Conservation (phyloP, 2,888 invertebrate genomes). For the Zeuzera pyrina region DNA sequence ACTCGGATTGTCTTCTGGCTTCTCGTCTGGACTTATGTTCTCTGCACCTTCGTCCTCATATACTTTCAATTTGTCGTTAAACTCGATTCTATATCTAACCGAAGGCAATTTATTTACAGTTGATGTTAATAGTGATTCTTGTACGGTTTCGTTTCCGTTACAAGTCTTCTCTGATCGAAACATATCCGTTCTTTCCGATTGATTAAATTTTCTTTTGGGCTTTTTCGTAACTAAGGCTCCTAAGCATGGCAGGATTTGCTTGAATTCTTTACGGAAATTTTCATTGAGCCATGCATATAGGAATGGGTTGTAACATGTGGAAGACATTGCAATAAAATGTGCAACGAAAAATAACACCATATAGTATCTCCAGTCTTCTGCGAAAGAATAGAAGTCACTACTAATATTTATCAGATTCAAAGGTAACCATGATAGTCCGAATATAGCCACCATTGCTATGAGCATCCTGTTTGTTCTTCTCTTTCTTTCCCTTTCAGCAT, state of each 20-base stretch:
- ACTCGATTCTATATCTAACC: slow-evolving; percentile 60
- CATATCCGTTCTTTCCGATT: slow-evolving; percentile 60
- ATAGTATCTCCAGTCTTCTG: slow-evolving; percentile 80
- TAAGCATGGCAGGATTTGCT: slow-evolving; percentile 80
- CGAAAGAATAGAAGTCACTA: slow-evolving; percentile 77
- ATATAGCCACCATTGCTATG: slow-evolving; percentile 92
- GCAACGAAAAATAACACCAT: slow-evolving; percentile 84
- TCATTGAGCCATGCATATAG: slow-evolving; percentile 97
- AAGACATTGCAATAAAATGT: slow-evolving; percentile 93
- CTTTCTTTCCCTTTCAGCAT: slow-evolving; percentile 85
- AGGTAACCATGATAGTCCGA: slow-evolving; percentile 89
- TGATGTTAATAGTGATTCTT: slow-evolving; percentile 59
- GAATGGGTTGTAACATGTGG: slow-evolving; percentile 95
- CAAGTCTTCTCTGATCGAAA: slow-evolving; percentile 63
- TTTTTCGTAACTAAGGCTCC: slow-evolving; percentile 57
- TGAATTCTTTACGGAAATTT: slow-evolving; percentile 93
- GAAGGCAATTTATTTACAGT: slow-evolving; percentile 57
- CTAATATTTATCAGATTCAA: slow-evolving; percentile 86
- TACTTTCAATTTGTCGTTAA: slow-evolving; percentile 45
- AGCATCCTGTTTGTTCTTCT: slow-evolving; percentile 90
- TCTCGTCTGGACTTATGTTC: slow-evolving; percentile 63
- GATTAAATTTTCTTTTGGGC: slow-evolving; percentile 48
- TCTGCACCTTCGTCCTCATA: slow-evolving; percentile 41
- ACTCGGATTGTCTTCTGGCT: slow-evolving; percentile 53
- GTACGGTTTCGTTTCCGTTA: slow-evolving; percentile 64